A percentile compares a stretch with the other conserved stretches of the same genome.
Evolutionary conservation across 2,888 invertebrate genomes (phyloP).

Genomic region (Apodemia zela): DNA sequence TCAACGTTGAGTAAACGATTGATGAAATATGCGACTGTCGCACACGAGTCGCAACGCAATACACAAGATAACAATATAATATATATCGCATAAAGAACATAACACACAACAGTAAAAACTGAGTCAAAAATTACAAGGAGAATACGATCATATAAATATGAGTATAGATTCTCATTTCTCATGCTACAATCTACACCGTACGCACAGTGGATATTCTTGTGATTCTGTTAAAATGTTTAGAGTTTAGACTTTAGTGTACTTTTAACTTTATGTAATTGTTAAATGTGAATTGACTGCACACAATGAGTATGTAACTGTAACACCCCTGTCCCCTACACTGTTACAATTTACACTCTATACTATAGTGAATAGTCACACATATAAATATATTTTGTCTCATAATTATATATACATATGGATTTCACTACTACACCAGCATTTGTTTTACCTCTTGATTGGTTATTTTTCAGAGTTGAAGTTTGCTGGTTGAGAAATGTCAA

Average conservation of each 20-base stretch:
- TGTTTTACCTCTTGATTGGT: too few species aligned
- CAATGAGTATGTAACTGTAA: too few species aligned
- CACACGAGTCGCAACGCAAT: conserved; percentile 5
- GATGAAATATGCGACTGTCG: conserved; percentile 15
- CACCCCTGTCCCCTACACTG: too few species aligned
- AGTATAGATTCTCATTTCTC: background rate
- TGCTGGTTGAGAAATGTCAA: background rate
- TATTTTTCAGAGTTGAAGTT: too few species aligned
- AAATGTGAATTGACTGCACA: too few species aligned
- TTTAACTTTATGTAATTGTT: too few species aligned
- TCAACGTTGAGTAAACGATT: conserved; percentile 1
- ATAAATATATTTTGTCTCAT: background rate
- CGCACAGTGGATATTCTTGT: background rate
- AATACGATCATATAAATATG: background rate
- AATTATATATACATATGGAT: background rate
- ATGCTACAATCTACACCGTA: background rate
- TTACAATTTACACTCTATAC: too few species aligned
- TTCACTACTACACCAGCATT: too few species aligned
- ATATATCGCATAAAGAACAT: conserved; percentile 7
- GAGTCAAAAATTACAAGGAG: background rate
- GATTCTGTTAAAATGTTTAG: background rate
- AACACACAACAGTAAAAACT: background rate
- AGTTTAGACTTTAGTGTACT: too few species aligned
- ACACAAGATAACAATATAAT: background rate
- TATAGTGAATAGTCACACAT: background rate